Evolutionary conservation across 1,140 invertebrate species (phyloP).

Genomic region (Uloborus diversus): DNA sequence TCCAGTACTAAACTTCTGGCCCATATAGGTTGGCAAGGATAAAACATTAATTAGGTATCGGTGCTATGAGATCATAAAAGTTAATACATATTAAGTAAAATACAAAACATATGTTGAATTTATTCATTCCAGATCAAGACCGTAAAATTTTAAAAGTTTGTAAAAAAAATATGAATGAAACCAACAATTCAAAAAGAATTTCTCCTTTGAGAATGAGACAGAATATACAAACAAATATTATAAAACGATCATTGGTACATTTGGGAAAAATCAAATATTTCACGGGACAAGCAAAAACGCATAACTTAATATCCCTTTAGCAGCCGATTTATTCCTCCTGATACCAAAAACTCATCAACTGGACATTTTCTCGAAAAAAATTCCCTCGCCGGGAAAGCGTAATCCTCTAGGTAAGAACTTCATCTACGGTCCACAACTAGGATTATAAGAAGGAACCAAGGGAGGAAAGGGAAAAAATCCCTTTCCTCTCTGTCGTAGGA

Average conservation of each 20-base stretch:
- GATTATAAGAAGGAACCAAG: constrained; percentile 19
- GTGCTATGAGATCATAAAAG: too few species aligned
- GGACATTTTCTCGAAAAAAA: not conserved
- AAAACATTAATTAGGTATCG: too few species aligned
- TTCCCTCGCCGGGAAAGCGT: constrained; percentile 2
- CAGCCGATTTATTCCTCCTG: not conserved
- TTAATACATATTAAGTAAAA: too few species aligned
- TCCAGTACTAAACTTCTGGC: too few species aligned
- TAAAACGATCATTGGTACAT: not conserved
- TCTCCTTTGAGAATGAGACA: not conserved
- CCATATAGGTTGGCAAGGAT: too few species aligned
- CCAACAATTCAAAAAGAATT: too few species aligned
- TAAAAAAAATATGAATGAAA: too few species aligned
- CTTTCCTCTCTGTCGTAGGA: not conserved
- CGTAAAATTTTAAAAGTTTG: too few species aligned
- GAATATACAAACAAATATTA: not conserved
- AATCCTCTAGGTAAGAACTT: constrained; percentile 49
- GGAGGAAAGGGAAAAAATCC: not conserved
- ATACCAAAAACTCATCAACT: not conserved
- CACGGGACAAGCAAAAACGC: constrained; percentile 2
- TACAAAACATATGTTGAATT: too few species aligned
- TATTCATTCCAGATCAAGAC: too few species aligned
- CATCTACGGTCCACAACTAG: constrained; percentile 43
- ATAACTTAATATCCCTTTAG: not conserved
- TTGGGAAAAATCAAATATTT: not conserved